Percentiles rank a stretch among this genome's conserved stretches.
phyloP scores from a whole-genome alignment of 2,888 invertebrate genomes.

The Tachystola acroxantha region DNA sequence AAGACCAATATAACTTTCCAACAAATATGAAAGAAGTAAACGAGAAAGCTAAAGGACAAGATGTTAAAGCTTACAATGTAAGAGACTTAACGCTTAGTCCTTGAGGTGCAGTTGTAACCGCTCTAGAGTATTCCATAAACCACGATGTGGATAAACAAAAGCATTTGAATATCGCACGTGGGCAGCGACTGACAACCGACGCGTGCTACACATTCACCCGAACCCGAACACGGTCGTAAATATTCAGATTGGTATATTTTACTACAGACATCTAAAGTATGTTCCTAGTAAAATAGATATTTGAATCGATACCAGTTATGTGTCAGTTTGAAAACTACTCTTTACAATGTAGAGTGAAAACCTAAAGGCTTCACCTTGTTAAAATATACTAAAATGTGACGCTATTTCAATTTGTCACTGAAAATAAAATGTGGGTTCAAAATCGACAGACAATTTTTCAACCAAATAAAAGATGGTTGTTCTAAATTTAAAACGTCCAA shows the following conservation, averaged over 20 bases:
- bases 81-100: too few relatives aligned
- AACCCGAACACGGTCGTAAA: conserved; percentile 47
- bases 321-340: not conserved
- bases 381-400: too few relatives aligned
- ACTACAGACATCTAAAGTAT: conserved; percentile 27
- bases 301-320: conserved; percentile 9
- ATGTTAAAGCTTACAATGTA: too few relatives aligned
- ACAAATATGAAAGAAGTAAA: not conserved
- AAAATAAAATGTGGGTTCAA: conserved; percentile 21
- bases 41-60: not conserved
- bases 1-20: too few relatives aligned
- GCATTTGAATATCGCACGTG: conserved; percentile 63
- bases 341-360: not conserved
- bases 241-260: conserved; percentile 37
- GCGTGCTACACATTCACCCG: conserved; percentile 50
- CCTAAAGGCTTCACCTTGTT: too few relatives aligned
- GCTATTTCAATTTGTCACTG: too few relatives aligned
- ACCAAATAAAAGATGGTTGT: conserved; percentile 64
- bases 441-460: conserved; percentile 66
- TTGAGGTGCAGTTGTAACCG: conserved; percentile 5
- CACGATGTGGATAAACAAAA: conserved; percentile 53
- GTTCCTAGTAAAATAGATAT: conserved; percentile 22
- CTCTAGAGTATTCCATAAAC: conserved; percentile 48
- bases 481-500: conserved; percentile 72
- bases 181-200: conserved; percentile 49